These are phyloP conservation scores for Acanthis flammea DNA, from an alignment of 2,797 vertebrate species.

Conservation along the genomic window DNA sequence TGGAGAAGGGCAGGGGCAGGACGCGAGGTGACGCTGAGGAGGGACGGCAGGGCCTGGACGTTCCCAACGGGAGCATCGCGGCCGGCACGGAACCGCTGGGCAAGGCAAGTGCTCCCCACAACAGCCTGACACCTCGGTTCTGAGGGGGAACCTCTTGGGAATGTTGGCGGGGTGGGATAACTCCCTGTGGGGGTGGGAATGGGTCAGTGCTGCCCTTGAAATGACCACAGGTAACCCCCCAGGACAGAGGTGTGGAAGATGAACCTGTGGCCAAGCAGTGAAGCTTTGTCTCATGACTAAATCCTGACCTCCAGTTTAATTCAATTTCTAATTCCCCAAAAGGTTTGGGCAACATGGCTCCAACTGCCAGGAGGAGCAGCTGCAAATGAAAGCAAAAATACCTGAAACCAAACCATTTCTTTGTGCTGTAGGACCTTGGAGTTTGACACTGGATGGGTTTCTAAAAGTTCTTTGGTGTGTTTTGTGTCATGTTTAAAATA, in stretches of 20 bases:
- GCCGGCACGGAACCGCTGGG: background rate
- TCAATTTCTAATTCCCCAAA: background rate
- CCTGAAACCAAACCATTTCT: background rate
- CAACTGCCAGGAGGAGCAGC: background rate
- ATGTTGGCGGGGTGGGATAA: background rate
- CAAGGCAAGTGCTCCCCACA: slow-evolving; percentile 65
- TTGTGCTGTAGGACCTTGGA: background rate
- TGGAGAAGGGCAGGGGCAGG: slow-evolving; percentile 61
- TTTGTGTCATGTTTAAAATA: background rate
- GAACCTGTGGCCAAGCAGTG: background rate
- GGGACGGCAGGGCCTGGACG: background rate
- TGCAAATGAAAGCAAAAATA: background rate
- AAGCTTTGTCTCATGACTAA: background rate
- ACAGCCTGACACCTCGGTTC: background rate
- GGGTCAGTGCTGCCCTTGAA: rapidly evolving
- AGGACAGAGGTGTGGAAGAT: background rate
- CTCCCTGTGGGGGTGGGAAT: background rate
- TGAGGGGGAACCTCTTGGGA: background rate
- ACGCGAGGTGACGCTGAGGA: background rate
- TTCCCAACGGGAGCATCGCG: background rate
- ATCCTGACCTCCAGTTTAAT: background rate
- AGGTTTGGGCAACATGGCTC: background rate
- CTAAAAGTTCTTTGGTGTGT: background rate
- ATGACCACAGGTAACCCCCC: rapidly evolving
- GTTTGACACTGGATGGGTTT: rapidly evolving